Percentiles rank a stretch among this genome's conserved stretches.
Conservation (phyloP, 2,888 invertebrate species). For the Argyresthia goedartella region DNA sequence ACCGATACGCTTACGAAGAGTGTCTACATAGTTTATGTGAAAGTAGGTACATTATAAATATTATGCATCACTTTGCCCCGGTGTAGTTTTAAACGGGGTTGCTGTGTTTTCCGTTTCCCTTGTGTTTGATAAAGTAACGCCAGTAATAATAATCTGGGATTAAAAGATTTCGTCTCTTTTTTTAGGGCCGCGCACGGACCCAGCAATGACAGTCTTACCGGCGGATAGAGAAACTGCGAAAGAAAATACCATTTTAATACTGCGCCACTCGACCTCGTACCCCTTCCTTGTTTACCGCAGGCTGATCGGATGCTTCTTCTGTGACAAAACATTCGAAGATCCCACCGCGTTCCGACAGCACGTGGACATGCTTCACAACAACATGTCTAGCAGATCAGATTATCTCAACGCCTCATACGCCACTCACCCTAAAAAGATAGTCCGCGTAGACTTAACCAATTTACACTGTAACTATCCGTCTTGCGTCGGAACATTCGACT, state of each 20-base stretch:
- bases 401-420: not conserved
- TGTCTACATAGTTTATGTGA: no score
- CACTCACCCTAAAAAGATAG: not conserved
- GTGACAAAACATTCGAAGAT: not conserved
- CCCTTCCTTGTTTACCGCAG: slow-evolving; percentile 7
- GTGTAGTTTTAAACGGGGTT: no score
- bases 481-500: slow-evolving; percentile 1
- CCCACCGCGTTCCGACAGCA: not conserved
- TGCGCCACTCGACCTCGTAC: slow-evolving; percentile 9
- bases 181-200: no score
- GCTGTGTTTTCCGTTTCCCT: no score
- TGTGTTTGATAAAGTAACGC: no score
- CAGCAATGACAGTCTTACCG: no score
- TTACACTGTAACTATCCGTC: not conserved
- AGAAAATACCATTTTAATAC: slow-evolving; percentile 7
- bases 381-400: not conserved
- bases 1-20: no score
- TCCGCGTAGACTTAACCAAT: not conserved
- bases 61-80: no score
- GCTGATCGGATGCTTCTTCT: not conserved
- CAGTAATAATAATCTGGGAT: no score
- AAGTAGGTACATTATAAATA: no score
- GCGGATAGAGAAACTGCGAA: no score
- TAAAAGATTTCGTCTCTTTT: no score
- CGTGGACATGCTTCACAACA: not conserved